Evolutionary conservation across 2,113 vertebrate genomes (phyloP).

Genomic region (Amazona guildingii): DNA sequence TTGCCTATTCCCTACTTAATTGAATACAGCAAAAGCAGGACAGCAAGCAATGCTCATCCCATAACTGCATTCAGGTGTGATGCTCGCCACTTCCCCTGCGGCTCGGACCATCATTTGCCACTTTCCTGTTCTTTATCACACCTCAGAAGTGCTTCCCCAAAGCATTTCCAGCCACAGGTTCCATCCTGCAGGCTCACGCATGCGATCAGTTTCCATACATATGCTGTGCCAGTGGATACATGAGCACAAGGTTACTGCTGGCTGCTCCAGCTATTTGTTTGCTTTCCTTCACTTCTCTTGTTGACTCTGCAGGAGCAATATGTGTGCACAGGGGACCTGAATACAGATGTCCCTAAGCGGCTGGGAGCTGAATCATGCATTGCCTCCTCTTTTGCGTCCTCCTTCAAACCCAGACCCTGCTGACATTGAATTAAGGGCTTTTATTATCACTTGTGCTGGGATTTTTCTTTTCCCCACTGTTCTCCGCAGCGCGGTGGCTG

Average conservation of each 20-base stretch:
- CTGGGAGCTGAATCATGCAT: neutral
- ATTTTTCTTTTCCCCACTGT: neutral
- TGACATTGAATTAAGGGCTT: slow-evolving; percentile 49
- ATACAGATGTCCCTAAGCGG: neutral
- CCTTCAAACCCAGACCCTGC: neutral
- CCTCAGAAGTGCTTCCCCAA: neutral
- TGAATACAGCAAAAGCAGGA: neutral
- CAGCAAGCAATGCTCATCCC: accelerated
- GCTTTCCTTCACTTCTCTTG: neutral
- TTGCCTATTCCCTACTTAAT: neutral
- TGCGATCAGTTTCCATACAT: accelerated
- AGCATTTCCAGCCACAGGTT: neutral
- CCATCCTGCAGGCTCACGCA: accelerated
- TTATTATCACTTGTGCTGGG: slow-evolving; percentile 14
- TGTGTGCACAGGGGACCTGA: neutral
- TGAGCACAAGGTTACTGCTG: accelerated
- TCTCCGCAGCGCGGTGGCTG: neutral
- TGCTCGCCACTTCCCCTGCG: accelerated
- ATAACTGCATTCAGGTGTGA: accelerated
- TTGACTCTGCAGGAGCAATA: slow-evolving; percentile 20
- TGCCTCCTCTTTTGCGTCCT: neutral
- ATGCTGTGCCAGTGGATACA: accelerated
- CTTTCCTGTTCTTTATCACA: neutral
- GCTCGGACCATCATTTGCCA: accelerated
- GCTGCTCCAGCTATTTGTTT: neutral